Conservation (phyloP, 2,113 vertebrate species). For the Gobio gobio region DNA sequence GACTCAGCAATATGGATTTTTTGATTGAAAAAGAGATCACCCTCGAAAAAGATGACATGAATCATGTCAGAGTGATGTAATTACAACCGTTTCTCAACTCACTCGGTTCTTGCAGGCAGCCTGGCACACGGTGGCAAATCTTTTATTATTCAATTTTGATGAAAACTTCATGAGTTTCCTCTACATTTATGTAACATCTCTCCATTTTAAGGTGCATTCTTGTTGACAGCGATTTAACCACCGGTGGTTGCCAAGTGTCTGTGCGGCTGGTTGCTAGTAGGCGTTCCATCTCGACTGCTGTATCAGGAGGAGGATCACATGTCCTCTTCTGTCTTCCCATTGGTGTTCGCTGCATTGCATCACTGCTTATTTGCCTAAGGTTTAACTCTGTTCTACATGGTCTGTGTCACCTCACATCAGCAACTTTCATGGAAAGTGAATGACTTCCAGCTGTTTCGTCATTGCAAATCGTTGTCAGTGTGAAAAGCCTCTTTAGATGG, state of each 20-base stretch:
- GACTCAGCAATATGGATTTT: constrained; percentile 3
- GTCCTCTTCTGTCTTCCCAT: neutral
- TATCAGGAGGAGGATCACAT: constrained; percentile 4
- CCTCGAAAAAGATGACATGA: neutral
- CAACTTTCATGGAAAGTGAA: neutral
- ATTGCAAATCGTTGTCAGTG: neutral
- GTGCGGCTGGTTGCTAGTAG: neutral
- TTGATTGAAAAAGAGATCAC: constrained; percentile 15
- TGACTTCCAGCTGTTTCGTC: neutral
- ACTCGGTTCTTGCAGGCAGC: neutral
- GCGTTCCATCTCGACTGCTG: neutral
- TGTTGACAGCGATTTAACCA: neutral
- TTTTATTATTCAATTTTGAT: constrained; percentile 3
- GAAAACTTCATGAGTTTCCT: neutral
- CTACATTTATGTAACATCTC: constrained; percentile 4
- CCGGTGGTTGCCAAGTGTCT: neutral
- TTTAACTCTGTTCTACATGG: neutral
- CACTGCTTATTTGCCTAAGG: neutral
- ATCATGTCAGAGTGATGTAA: neutral
- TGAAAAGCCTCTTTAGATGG: neutral
- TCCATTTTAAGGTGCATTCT: neutral
- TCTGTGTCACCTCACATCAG: neutral
- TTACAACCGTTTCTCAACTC: neutral
- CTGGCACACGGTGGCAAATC: neutral
- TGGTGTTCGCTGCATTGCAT: neutral